These are phyloP conservation scores for Tachystola acroxantha DNA, from an alignment of 2,888 invertebrate species.

Conservation along the genomic window DNA sequence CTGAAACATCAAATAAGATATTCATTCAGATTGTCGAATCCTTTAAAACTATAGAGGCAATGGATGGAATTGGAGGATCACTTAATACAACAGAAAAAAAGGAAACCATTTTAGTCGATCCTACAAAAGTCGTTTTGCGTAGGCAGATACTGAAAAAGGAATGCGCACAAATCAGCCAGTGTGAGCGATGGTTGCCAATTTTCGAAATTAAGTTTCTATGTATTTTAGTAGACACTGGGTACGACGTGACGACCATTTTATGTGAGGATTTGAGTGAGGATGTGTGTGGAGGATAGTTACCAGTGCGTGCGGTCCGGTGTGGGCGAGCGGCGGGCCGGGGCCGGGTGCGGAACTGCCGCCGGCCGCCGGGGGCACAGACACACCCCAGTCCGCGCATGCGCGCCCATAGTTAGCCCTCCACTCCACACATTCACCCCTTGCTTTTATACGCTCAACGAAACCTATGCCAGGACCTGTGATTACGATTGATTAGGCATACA, in stretches of 20 bases:
- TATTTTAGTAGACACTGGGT: not conserved
- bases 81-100: constrained; percentile 15
- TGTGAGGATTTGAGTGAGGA: constrained; percentile 14
- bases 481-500: too few relatives aligned
- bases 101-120: constrained; percentile 21
- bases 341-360: constrained; percentile 52
- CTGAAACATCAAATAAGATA: too few relatives aligned
- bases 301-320: constrained; percentile 30
- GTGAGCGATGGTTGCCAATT: constrained; percentile 15
- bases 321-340: constrained; percentile 24
- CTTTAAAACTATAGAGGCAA: not conserved
- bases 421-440: constrained; percentile 18
- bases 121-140: constrained; percentile 40
- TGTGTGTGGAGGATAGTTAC: constrained; percentile 37
- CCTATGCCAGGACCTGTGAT: not conserved
- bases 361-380: constrained; percentile 50
- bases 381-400: constrained; percentile 73
- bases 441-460: not conserved
- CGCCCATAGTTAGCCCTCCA: constrained; percentile 30
- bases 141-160: constrained; percentile 46
- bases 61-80: constrained; percentile 2
- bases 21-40: not conserved
- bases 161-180: constrained; percentile 36
- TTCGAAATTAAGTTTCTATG: constrained; percentile 6
- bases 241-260: constrained; percentile 11